These are phyloP conservation scores for Bryconaethiops microstoma DNA, from an alignment of 2,797 vertebrate species.

Conservation along the genomic window DNA sequence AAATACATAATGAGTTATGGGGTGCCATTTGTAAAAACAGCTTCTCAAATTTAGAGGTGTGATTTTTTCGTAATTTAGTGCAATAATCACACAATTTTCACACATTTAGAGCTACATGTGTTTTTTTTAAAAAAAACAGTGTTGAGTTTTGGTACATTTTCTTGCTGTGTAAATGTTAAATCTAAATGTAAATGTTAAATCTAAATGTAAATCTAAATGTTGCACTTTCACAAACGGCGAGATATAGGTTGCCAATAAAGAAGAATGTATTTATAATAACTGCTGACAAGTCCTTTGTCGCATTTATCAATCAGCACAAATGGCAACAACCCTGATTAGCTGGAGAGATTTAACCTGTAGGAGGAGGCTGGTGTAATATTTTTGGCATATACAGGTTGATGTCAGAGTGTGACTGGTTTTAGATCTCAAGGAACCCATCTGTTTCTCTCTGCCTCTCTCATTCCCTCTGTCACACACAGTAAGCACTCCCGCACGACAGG, in stretches of 20 bases:
- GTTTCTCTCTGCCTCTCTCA: constrained; percentile 2
- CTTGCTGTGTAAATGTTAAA: too few relatives aligned
- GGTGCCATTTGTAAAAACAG: too few relatives aligned
- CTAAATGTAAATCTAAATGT: too few relatives aligned
- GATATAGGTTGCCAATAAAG: neutral
- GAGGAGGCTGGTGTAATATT: neutral
- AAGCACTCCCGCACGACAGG: constrained; percentile 23
- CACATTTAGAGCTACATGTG: too few relatives aligned
- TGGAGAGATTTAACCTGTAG: neutral
- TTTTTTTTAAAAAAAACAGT: too few relatives aligned
- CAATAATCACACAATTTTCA: too few relatives aligned
- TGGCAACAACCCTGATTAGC: neutral
- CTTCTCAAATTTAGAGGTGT: too few relatives aligned
- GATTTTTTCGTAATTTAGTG: too few relatives aligned
- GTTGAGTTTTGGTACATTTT: too few relatives aligned
- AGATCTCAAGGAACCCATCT: neutral
- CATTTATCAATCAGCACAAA: neutral
- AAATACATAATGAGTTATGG: neutral
- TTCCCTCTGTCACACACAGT: constrained; percentile 9
- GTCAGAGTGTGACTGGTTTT: neutral
- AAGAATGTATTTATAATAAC: neutral
- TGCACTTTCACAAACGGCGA: too few relatives aligned
- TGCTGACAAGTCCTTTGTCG: neutral
- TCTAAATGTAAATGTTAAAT: too few relatives aligned
- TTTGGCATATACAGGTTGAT: neutral